A percentile compares a stretch with the other conserved stretches of the same genome.
Conservation (phyloP, 2,797 vertebrate genomes). For the Ara ararauna region DNA sequence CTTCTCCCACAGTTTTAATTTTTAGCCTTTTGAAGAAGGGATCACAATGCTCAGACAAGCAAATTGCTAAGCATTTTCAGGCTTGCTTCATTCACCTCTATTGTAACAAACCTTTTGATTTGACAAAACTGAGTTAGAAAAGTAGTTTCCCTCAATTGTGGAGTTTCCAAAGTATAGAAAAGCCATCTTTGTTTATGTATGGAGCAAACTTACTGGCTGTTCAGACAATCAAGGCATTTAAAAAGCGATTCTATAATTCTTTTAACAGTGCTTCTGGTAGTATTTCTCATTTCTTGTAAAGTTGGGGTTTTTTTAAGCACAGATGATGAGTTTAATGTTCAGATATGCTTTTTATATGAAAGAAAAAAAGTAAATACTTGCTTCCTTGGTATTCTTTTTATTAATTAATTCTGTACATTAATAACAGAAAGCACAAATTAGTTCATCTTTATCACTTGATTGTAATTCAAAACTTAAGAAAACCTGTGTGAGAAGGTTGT, state of each 20-base stretch:
- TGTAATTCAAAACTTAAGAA: not conserved
- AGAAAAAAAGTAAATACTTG: not conserved
- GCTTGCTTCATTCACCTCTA: not conserved
- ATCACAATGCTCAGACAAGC: conserved; percentile 11
- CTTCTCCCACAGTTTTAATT: not conserved
- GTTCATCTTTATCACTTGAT: not conserved
- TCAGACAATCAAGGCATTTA: not conserved
- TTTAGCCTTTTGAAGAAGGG: not conserved
- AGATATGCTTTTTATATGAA: not conserved
- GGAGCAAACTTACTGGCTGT: not conserved
- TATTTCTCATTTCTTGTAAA: not conserved
- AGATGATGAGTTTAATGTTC: not conserved
- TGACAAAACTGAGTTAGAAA: not conserved
- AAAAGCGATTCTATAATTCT: not conserved
- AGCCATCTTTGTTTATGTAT: not conserved
- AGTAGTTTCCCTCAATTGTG: not conserved
- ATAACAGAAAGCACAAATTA: not conserved
- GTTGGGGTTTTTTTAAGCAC: fast-evolving
- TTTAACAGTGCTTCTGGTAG: not conserved
- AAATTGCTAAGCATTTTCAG: conserved; percentile 6
- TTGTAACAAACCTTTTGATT: not conserved
- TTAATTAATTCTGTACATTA: not conserved
- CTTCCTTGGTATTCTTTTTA: not conserved
- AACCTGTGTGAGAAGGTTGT: not conserved
- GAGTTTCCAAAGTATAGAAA: not conserved